Percentiles rank a stretch among this genome's conserved stretches.
Evolutionary conservation across 2,113 vertebrate species (phyloP).

Genomic region (Pungitius pungitius): DNA sequence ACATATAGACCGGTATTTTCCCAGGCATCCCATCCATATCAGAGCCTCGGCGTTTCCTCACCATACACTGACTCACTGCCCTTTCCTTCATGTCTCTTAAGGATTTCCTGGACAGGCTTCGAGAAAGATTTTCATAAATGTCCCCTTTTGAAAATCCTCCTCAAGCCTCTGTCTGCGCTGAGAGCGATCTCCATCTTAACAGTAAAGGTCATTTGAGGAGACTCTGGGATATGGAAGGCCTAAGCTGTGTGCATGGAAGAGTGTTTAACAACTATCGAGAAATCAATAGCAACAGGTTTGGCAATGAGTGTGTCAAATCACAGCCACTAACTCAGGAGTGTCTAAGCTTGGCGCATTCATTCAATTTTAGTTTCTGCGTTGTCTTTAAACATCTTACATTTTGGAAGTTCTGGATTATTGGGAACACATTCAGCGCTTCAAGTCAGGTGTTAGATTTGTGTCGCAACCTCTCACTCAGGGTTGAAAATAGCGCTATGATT

Average conservation of each 20-base stretch:
- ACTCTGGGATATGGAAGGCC: slow-evolving; percentile 63
- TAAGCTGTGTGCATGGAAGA: slow-evolving; percentile 67
- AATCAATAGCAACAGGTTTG: slow-evolving; percentile 71
- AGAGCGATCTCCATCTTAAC: slow-evolving; percentile 67
- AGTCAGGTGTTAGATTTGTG: slow-evolving; percentile 8
- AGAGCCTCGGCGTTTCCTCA: slow-evolving; percentile 66
- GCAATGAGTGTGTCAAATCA: slow-evolving; percentile 63
- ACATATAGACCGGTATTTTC: slow-evolving; percentile 79
- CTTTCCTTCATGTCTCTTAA: slow-evolving; percentile 76
- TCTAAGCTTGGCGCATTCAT: slow-evolving; percentile 19
- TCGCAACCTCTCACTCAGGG: slow-evolving; percentile 5
- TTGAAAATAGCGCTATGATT: slow-evolving; percentile 10
- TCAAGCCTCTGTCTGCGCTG: slow-evolving; percentile 49
- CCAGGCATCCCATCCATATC: slow-evolving; percentile 65
- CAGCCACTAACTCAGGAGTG: slow-evolving; percentile 35
- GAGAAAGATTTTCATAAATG: slow-evolving; percentile 76
- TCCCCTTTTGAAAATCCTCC: slow-evolving; percentile 74
- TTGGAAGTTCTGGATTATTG: slow-evolving; percentile 1
- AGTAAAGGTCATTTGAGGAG: slow-evolving; percentile 77
- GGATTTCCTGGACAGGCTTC: slow-evolving; percentile 72
- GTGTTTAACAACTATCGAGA: slow-evolving; percentile 67
- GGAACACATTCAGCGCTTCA: background rate
- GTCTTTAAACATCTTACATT: slow-evolving; percentile 12
- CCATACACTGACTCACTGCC: slow-evolving; percentile 68
- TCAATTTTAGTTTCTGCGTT: slow-evolving; percentile 6